Base-by-base conservation (phyloP, 2,888 invertebrate genomes). In the Seira sanloemensis region DNA sequence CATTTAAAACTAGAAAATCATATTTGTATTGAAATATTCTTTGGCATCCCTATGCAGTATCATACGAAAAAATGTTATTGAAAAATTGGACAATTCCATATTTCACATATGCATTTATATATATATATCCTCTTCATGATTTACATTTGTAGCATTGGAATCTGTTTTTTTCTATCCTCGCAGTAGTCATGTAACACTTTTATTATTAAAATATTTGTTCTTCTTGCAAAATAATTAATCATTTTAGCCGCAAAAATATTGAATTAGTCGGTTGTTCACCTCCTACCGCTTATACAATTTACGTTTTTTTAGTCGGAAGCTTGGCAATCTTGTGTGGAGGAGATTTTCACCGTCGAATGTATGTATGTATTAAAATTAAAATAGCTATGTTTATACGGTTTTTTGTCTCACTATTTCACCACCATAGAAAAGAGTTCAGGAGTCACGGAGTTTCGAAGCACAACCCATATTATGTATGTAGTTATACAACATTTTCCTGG, bases 181-280 rank as follows among this genome's bases (percentile, higher is more conserved):
- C 37, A 37, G 12, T 12, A 7, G 37, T 37, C 37, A 37, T 37
- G 12, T 37, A 37, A 7, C 5, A 37, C n/a, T n/a, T 37, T 37
- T n/a, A 73, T 24, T 77, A 77, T 21, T 77, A 77, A 77, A 77
- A 77, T 77, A 77, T 7, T 69, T 16, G 21, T 50, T 50, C 66
- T 75, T 75, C 65, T 77, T 68, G 76, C 76, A 77, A 77, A 77
- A 26, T 77, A 77, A 77, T 19, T 77, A 68, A 68, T 24, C 69
- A 69, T 23, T 19, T 65, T 75, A 67, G 67, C 76, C 66, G 76
- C 76, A 77, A 77, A 77, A 77, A 77, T 77, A 77, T 77, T 26
- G 67, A 46, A 37, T 37, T 37, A 37, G 37, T 37, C 37, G 37
- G 37, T 37, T 37, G 37, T 37, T 37, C 37, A 7, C 5, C 37